Percentiles rank a stretch among this genome's conserved stretches.
phyloP scores from a whole-genome alignment of 1,140 invertebrate species.

The Plodia interpunctella region DNA sequence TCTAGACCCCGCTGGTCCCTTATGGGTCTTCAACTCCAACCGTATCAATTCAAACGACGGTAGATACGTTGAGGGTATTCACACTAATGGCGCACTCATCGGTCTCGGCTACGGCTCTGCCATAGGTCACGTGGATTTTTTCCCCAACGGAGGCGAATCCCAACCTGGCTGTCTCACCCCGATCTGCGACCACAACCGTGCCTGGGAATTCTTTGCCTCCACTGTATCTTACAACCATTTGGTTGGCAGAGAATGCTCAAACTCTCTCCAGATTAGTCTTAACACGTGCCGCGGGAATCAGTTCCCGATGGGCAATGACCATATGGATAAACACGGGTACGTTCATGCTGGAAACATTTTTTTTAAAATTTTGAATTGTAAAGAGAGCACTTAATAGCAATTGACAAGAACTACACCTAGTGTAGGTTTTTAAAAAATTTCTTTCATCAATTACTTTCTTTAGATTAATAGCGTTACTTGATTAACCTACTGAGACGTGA shows the following conservation, averaged over 20 bases:
- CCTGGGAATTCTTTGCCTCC: conserved; percentile 79
- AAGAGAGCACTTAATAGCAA: too few relatives aligned
- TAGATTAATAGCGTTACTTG: too few relatives aligned
- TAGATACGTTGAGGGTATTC: conserved; percentile 82
- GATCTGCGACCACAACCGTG: conserved; percentile 80
- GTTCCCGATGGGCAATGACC: conserved; percentile 45
- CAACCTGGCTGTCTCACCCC: conserved; percentile 71
- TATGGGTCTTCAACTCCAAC: conserved; percentile 70
- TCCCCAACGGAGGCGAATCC: conserved; percentile 83
- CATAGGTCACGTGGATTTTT: conserved; percentile 83
- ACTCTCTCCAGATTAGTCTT: conserved; percentile 29
- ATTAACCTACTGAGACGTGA: too few relatives aligned
- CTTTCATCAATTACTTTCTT: too few relatives aligned
- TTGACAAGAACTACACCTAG: too few relatives aligned
- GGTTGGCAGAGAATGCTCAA: conserved; percentile 33
- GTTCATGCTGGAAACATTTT: neutral
- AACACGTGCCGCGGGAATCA: conserved; percentile 37
- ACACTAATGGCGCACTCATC: conserved; percentile 83
- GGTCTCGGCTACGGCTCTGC: conserved; percentile 77
- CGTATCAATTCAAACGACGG: conserved; percentile 73
- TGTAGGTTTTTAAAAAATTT: too few relatives aligned
- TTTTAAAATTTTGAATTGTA: too few relatives aligned
- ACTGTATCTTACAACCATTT: conserved; percentile 44
- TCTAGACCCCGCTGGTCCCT: conserved; percentile 82
- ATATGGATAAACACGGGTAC: conserved; percentile 18